Base-by-base conservation (phyloP, 1,140 invertebrate species). In the Zelostemma sp. region DNA sequence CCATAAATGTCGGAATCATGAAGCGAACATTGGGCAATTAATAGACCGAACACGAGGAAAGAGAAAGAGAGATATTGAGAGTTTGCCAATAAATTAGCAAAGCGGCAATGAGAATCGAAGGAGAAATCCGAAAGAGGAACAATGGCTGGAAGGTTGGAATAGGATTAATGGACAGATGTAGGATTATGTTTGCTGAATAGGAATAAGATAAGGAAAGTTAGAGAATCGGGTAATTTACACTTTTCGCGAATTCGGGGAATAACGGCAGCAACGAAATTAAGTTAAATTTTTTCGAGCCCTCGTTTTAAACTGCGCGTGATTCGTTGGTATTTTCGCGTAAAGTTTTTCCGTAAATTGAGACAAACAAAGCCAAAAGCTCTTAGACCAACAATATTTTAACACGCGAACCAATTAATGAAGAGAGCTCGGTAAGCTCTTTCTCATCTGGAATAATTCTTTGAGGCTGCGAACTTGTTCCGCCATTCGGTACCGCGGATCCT, bases 141-240 rank as follows among this genome's bases (percentile, higher is more conserved):
- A 62, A 59, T 71, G 62, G 58, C 6, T 1, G 41, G 65, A 62
- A 62, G 62, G 62, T 59, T 62, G 50, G 58, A 66, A 58, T 71
- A 71, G 62, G 68, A 70, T 65, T 65, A 71, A 66, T 71, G 46
- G 54, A 71, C 28, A 45, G 62, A 66, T 66, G 46, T 63, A 28
- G 45, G 47, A 65, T 65, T 48, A 41, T 31, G 38, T 43, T 16
- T 19, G 54, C 6, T 62, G 58, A 65, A 58, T 58, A 41, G 45
- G 46, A 16, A 16, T 56, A 12, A 50, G 45, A 63, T 63, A 54
- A 63, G 8, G 12, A 41, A 15, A 38, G 12, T n/a, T 66, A 45
- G 48, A 16, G 18, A 63, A 49, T 54, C 33, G 14, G 31, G 17
- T 31, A 50, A 50, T 15, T 9, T 3, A 38, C 40, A 41, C 6